These are phyloP conservation scores for Andrena flavipes DNA, from an alignment of 2,888 invertebrate species.

Conservation along the genomic window DNA sequence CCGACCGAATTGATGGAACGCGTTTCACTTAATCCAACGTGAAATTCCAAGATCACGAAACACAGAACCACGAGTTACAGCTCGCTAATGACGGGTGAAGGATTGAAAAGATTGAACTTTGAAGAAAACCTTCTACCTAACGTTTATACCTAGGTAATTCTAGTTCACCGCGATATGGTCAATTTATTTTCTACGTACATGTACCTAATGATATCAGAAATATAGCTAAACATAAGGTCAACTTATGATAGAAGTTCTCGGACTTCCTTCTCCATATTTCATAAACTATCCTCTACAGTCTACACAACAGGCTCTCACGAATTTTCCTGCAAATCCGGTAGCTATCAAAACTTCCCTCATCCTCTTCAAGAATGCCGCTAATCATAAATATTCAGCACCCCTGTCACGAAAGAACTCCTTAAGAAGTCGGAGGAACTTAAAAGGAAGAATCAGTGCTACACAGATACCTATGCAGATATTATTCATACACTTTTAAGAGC, in stretches of 20 bases:
- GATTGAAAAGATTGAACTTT: neutral
- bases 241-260: neutral
- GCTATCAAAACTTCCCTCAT: neutral
- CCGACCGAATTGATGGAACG: conserved; percentile 15
- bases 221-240: neutral
- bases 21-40: conserved; percentile 20
- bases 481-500: too few relatives aligned
- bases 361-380: neutral
- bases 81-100: neutral
- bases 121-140: neutral
- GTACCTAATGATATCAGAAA: neutral
- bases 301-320: neutral
- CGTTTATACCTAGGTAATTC: too few relatives aligned
- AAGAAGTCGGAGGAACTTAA: too few relatives aligned
- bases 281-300: neutral
- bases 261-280: neutral
- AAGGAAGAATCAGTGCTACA: too few relatives aligned
- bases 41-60: conserved; percentile 10
- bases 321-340: neutral
- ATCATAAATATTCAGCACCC: neutral
- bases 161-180: neutral
- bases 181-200: neutral
- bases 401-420: too few relatives aligned
- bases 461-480: too few relatives aligned
- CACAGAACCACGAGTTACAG: neutral